A percentile compares a stretch with the other conserved stretches of the same genome.
Conservation (phyloP, 1,140 invertebrate genomes). For the Coptotermes formosanus region DNA sequence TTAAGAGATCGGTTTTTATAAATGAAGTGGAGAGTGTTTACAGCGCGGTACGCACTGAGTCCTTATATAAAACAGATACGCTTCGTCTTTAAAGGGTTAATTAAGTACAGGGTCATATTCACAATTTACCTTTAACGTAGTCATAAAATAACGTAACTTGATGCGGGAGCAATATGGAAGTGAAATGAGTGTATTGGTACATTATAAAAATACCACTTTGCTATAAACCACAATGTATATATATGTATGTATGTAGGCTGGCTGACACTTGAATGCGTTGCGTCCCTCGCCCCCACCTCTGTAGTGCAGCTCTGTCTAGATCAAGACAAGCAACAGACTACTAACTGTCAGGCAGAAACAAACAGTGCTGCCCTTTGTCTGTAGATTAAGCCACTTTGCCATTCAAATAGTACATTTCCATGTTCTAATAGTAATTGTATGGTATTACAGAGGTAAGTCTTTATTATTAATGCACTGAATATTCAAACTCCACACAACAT, state of each 20-base stretch:
- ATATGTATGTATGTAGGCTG: not conserved
- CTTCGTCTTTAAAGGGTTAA: too few species aligned
- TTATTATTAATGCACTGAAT: too few species aligned
- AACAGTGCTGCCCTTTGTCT: not conserved
- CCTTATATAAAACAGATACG: too few species aligned
- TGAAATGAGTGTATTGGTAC: not conserved
- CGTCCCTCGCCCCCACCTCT: not conserved
- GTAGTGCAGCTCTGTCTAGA: not conserved
- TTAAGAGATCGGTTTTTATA: too few species aligned
- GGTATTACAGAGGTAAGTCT: too few species aligned
- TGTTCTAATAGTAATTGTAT: not conserved
- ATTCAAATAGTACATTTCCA: not conserved
- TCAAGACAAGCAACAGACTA: not conserved
- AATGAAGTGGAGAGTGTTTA: too few species aligned
- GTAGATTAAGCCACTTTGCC: slow-evolving; percentile 6
- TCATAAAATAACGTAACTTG: too few species aligned
- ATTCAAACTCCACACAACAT: too few species aligned
- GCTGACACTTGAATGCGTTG: not conserved
- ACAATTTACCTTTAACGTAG: too few species aligned
- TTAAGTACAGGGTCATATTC: too few species aligned
- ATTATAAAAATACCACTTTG: not conserved
- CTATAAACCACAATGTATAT: not conserved
- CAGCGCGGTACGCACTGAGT: too few species aligned
- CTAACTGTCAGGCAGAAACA: not conserved
- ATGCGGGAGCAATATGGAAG: not conserved